Conservation (phyloP, 2,888 invertebrate genomes). For the Empis stercorea region DNA sequence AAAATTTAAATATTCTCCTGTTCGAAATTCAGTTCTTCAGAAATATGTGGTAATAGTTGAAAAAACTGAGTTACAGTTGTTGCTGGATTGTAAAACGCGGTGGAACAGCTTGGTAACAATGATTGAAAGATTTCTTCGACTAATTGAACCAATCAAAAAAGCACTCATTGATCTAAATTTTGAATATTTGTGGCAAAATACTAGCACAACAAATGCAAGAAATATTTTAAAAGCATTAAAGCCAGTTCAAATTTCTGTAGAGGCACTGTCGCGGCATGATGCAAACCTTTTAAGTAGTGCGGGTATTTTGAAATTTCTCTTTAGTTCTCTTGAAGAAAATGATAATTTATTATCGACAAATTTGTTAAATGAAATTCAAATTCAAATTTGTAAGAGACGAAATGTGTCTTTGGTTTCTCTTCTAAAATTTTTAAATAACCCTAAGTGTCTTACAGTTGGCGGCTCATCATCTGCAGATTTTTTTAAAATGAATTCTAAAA, state of each 20-base stretch:
- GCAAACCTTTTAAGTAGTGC: neutral
- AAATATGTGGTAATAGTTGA: neutral
- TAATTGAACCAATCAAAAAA: neutral
- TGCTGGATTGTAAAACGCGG: neutral
- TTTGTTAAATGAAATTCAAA: neutral
- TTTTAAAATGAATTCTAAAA: neutral
- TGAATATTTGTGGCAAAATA: neutral
- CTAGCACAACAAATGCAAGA: neutral
- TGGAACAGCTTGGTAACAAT: neutral
- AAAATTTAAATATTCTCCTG: conserved; percentile 1
- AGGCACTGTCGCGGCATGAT: neutral
- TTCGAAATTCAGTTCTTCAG: neutral
- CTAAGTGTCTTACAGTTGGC: neutral
- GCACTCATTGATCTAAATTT: neutral
- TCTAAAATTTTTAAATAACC: neutral
- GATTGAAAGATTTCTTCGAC: neutral
- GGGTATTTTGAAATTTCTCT: conserved; percentile 2
- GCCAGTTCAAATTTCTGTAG: conserved; percentile 1
- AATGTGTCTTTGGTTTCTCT: neutral
- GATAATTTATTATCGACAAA: neutral
- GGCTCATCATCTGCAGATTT: neutral
- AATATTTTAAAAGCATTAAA: neutral
- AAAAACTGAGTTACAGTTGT: neutral
- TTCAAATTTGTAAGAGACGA: neutral
- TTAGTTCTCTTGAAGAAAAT: neutral